A percentile compares a stretch with the other conserved stretches of the same genome.
These are phyloP conservation scores for Ciconia maguari DNA, from an alignment of 2,113 vertebrate species.

Conservation along the genomic window DNA sequence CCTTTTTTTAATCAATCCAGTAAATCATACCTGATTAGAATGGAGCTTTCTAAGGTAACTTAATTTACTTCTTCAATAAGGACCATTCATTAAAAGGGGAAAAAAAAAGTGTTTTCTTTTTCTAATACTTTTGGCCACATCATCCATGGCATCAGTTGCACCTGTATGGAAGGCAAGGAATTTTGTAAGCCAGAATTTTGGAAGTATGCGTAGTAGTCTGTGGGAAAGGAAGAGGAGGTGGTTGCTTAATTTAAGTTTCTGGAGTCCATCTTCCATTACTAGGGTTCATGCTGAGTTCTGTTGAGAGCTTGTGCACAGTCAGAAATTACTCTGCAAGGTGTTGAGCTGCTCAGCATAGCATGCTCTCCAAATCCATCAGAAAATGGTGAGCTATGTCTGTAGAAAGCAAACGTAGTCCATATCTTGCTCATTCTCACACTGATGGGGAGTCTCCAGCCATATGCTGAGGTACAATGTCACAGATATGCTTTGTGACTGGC, in stretches of 20 bases:
- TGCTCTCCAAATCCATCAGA: background rate
- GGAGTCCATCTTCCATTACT: background rate
- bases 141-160: background rate
- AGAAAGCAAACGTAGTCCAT: background rate
- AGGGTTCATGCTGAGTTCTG: background rate
- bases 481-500: background rate
- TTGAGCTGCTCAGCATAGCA: background rate
- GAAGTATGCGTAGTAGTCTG: background rate
- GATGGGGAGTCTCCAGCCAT: background rate
- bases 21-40: constrained; percentile 18
- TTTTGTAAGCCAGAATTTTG: background rate
- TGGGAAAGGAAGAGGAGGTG: background rate
- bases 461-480: background rate
- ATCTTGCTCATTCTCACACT: background rate
- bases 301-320: background rate
- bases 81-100: background rate
- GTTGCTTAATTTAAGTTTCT: background rate
- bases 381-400: background rate
- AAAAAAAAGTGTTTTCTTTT: background rate
- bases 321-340: background rate
- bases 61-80: background rate
- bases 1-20: background rate
- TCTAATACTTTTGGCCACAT: background rate
- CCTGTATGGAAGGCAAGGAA: background rate
- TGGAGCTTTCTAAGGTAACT: background rate